Evolutionary conservation across 2,797 vertebrate genomes (phyloP), one percentile per base, ranked within the genome.

Genomic region (Pelochelys cantorii): DNA sequence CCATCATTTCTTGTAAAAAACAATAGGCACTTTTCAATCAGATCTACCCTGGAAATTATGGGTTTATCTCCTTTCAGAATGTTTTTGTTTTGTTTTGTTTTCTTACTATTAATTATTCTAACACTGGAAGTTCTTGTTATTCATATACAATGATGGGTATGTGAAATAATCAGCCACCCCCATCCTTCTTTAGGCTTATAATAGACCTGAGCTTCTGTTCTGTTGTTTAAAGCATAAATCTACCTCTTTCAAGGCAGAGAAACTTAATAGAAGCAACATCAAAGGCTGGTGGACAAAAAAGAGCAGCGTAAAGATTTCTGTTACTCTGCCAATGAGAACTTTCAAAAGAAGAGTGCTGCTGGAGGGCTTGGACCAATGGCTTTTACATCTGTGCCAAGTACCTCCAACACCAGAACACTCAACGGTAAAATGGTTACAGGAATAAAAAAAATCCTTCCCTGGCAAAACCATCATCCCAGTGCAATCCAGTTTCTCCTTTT

Each of bases 361-460:
- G 13, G 22, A 54, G 23, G n/a, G 56, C 1, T 80, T 90, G 79
- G 59, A 52, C 23, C 80, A 82, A 75, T 85, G 94, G 88, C 89
- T 94, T 96, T 79, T 53, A 81, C 84, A 84, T 92, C 86, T 94
- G 86, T 95, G 84, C 84, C 91, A 93, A 71, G 54, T 86, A 90
- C 75, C 85, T 82, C 48, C 22, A 87, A 93, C n/a, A 92, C 75
- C 91, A 92, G 89, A 93, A 86, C 25, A 82, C 82, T 86, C 87
- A 84, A 2, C 83, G 81, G 84, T 54, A 84, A 65, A 85, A 88
- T 57, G 79, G 34, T 71, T 87, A 91, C 31, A 93, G 85, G 54
- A 75, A 77, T 22, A 52, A 79, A 54, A 37, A 62, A 88, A 29
- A 75, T 18, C 83, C 23, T 29, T 34, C 84, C 56, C 91, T 95